Evolutionary conservation across 2,888 invertebrate species (phyloP).

Genomic region (Diaperis boleti): DNA sequence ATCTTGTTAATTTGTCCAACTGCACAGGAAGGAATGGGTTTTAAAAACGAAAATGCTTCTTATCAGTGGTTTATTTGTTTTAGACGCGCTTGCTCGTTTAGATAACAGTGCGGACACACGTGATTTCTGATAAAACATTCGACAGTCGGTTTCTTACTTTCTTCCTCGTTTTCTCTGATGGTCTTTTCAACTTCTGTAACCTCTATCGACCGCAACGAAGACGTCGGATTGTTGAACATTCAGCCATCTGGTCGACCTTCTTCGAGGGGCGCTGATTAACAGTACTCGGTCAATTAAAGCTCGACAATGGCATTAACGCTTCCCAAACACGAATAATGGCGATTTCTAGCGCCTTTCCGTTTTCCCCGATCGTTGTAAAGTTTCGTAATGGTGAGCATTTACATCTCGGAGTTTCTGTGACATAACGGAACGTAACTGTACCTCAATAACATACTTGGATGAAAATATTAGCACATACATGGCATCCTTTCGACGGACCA

Average conservation of each 20-base stretch:
- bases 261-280: conserved; percentile 13
- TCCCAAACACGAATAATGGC: conserved; percentile 31
- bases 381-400: conserved; percentile 32
- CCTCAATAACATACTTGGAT: conserved; percentile 54
- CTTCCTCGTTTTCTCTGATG: conserved; percentile 19
- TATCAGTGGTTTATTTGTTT: background rate
- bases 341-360: conserved; percentile 26
- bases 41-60: background rate
- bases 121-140: background rate
- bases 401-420: conserved; percentile 47
- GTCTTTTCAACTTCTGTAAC: conserved; percentile 25
- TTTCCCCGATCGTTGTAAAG: conserved; percentile 13
- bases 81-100: background rate
- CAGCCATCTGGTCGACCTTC: conserved; percentile 14
- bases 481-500: conserved; percentile 49
- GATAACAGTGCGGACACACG: background rate
- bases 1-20: background rate
- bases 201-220: background rate
- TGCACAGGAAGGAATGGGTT: background rate
- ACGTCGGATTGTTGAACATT: background rate
- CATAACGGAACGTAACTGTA: conserved; percentile 59
- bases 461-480: conserved; percentile 57
- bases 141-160: conserved; percentile 9
- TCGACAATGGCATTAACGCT: conserved; percentile 15
- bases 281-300: conserved; percentile 29